Base-by-base conservation (phyloP, 2,888 invertebrate species). In the Abscondita cerata region DNA sequence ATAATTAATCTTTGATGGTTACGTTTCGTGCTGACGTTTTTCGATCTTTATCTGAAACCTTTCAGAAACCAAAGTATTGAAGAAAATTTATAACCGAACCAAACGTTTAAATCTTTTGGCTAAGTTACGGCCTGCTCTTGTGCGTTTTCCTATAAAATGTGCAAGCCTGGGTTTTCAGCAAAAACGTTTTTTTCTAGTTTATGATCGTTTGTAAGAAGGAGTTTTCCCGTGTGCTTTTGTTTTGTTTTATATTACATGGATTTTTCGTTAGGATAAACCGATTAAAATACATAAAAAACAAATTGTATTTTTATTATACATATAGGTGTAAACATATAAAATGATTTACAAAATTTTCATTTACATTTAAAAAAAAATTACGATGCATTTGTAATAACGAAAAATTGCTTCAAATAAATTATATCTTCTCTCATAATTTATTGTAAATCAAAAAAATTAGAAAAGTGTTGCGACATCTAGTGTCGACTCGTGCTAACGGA, bases 31-130 rank as follows among this genome's bases (percentile, higher is more conserved):
- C 57, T 52, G 57, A 58, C 62, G 57, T 62, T 62, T 62, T 62
- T 56, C 53, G 62, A 62, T 62, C 62, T 62, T 62, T 62, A 62
- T 64, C 60, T 64, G 47, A 58, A 62, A 62, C 62, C 57, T 62
- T 65, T 61, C 58, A 58, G 65, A 62, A 53, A 61, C 65, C 62
- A 52, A 57, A 56, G 58, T 65, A 65, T 65, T 65, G 65, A 55
- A 58, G 61, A 51, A 54, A 59, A 66, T 66, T 66, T 66, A 66
- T 66, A 60, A 57, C 40, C 61, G 61, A 57, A 60, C 47, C 63
- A 53, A 62, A 61, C 62, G 59, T 53, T 63, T 60, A 66, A 66
- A 64, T 66, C 66, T 61, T 54, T 56, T 58, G 34, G 55, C 62
- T 54, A 62, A 65, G 62, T 65, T 65, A 65, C 62, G 65, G 59